These are phyloP conservation scores for Andricus grossulariae DNA, from an alignment of 1,140 invertebrate species.

Conservation along the genomic window DNA sequence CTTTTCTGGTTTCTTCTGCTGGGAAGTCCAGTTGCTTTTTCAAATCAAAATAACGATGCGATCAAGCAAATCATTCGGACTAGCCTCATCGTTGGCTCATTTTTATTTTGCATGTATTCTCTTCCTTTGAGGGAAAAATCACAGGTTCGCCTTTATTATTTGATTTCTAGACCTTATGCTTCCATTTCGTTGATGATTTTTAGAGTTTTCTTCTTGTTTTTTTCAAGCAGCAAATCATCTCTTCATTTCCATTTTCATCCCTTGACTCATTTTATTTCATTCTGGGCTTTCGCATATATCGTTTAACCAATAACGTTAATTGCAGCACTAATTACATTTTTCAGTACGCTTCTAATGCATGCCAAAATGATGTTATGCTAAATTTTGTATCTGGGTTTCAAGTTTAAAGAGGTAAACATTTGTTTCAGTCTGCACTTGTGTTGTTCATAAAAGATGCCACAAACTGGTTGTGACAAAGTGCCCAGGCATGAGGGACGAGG, in stretches of 20 bases:
- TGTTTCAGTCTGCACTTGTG: constrained; percentile 95
- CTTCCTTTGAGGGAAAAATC: constrained; percentile 13
- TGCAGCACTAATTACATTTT: background rate
- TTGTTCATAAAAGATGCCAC: constrained; percentile 98
- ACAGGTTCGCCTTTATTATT: constrained; percentile 30
- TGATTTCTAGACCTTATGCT: background rate
- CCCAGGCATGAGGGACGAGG: constrained; percentile 95
- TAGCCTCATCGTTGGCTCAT: constrained; percentile 13
- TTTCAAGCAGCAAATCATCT: background rate
- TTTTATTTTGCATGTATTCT: constrained; percentile 34
- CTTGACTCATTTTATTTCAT: background rate
- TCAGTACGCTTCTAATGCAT: constrained; percentile 18
- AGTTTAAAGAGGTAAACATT: constrained; percentile 38
- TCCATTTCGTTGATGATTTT: background rate
- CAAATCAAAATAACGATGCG: constrained; percentile 2
- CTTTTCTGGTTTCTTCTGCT: constrained; percentile 36
- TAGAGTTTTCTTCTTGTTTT: background rate
- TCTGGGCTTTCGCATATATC: constrained; percentile 15
- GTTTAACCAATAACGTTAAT: background rate
- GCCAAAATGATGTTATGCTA: constrained; percentile 1
- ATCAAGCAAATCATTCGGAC: constrained; percentile 17
- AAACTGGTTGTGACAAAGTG: constrained; percentile 95
- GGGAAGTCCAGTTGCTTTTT: constrained; percentile 29
- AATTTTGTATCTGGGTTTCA: background rate
- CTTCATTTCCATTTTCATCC: background rate